phyloP scores from a whole-genome alignment of 1,140 invertebrate species.

The Palaemon carinicauda region DNA sequence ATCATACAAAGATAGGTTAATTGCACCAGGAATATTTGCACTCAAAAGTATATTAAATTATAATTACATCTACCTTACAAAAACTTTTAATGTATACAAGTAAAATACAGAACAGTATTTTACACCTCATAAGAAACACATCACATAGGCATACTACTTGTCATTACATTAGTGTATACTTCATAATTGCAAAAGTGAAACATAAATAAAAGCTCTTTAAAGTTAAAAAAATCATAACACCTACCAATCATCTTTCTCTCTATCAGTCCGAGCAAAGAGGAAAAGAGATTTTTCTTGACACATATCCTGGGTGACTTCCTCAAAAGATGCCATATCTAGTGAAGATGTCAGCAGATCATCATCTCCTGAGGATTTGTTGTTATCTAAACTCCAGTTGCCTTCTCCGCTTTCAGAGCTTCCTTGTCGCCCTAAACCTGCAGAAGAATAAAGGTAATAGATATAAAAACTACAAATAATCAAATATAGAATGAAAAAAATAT shows the following conservation, averaged over 20 bases:
- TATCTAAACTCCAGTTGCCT: conserved; percentile 63
- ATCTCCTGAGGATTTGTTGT: conserved; percentile 61
- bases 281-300: conserved; percentile 67
- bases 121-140: no score
- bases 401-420: conserved; percentile 36
- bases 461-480: neutral
- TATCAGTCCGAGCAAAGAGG: conserved; percentile 81
- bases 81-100: no score
- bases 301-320: conserved; percentile 60
- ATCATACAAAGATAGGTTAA: no score
- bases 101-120: no score
- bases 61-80: no score
- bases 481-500: neutral
- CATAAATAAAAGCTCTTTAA: no score
- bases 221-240: conserved; percentile 65
- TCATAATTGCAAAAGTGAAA: no score
- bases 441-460: neutral
- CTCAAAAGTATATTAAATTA: no score
- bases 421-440: conserved; percentile 14
- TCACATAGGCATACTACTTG: no score
- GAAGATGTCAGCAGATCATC: conserved; percentile 59
- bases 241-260: conserved; percentile 92
- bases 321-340: conserved; percentile 62
- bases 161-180: no score
- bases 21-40: no score